Base-by-base conservation (phyloP, 2,797 vertebrate genomes). In the Muraenolepis orangiensis region DNA sequence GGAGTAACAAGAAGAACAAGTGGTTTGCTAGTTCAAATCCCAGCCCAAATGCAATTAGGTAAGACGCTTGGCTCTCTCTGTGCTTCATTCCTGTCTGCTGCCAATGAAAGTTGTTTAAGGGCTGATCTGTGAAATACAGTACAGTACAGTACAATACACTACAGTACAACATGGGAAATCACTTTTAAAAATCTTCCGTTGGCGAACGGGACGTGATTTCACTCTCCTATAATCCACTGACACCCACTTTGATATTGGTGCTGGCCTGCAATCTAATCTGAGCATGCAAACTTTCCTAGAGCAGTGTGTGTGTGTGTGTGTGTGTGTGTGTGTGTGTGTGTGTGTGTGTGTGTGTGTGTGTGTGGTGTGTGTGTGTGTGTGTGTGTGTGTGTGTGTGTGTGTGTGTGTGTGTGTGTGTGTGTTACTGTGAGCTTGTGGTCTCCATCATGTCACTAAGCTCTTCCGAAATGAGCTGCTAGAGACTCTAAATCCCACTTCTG, bases 391-490 rank as follows among this genome's bases (percentile, higher is more conserved):
- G 57, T 72, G 26, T n/a, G 28, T 34, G 61, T 36, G 72, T 46
- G 66, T 74, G 73, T 70, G 32, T 31, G 29, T 29, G 28, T 34
- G 34, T 69, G 46, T 29, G 30, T 76, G 68, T 71, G 20, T 77
- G 57, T 72, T n/a, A n/a, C n/a, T n/a, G 26, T 64, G 69, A 57
- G 51, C 66, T 69, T 36, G 28, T 31, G 14, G 72, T 87, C 79
- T 86, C 83, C 76, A 78, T 82, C 77, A 85, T 85, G 81, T 88
- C 76, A 81, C 85, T 89, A 89, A 89, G 85, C 88, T 81, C 69
- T 75, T 75, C 42, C 82, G 80, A 87, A 81, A 84, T 88, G 83
- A 84, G 81, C 83, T 85, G 82, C 87, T 18, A 20, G 83, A 90
- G 81, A 84, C 81, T 87, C 77, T 76, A 87, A 89, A 90, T 87